phyloP scores from a whole-genome alignment of 2,797 vertebrate genomes.

The Loris lydekkerianus region DNA sequence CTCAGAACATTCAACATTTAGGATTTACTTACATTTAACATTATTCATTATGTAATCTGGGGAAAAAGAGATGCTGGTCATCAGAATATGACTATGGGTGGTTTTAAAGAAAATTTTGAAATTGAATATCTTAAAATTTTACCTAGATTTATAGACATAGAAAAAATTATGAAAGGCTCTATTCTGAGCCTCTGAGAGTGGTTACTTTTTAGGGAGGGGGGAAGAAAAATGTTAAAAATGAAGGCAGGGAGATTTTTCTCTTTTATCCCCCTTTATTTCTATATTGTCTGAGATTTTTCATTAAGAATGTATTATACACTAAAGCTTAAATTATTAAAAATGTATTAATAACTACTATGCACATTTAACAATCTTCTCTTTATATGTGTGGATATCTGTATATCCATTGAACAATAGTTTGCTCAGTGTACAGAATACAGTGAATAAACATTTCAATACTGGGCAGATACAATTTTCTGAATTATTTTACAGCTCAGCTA shows the following conservation, averaged over 20 bases:
- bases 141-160: background rate
- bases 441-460: background rate
- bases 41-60: background rate
- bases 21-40: background rate
- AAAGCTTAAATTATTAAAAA: constrained; percentile 45
- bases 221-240: background rate
- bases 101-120: constrained; percentile 47
- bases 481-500: background rate
- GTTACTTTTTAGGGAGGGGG: background rate
- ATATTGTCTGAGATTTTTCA: background rate
- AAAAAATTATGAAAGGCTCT: background rate
- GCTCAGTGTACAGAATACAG: background rate
- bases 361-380: background rate
- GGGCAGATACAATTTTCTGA: constrained; percentile 14
- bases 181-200: background rate
- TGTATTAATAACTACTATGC: background rate
- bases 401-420: background rate
- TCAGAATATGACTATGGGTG: background rate
- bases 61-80: background rate
- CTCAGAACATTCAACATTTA: background rate
- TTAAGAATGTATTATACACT: background rate
- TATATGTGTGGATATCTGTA: background rate
- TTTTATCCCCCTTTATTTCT: background rate
- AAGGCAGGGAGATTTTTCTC: background rate
- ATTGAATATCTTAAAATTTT: constrained; percentile 17